Percentiles rank a stretch among this genome's conserved stretches.
Conservation (phyloP, 2,888 invertebrate genomes). For the Drosophila formosana region DNA sequence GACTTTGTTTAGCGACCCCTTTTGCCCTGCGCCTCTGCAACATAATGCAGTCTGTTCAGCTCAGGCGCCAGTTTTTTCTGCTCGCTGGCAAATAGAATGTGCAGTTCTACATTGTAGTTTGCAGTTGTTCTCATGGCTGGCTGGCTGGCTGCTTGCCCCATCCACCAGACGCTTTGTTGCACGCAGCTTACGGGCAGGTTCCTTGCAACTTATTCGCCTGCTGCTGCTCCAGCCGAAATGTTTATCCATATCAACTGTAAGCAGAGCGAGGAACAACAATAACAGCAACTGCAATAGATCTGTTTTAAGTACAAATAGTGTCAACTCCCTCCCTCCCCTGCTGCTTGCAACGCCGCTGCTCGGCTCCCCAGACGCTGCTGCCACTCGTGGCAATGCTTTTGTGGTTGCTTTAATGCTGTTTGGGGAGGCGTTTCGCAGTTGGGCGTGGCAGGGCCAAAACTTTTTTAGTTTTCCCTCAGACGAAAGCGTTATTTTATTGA, state of each 20-base stretch:
- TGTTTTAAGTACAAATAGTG: slow-evolving; percentile 75
- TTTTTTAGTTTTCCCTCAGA: slow-evolving; percentile 60
- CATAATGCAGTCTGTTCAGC: slow-evolving; percentile 30
- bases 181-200: neutral
- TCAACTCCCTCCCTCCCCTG: slow-evolving; percentile 26
- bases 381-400: slow-evolving; percentile 50
- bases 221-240: slow-evolving; percentile 64
- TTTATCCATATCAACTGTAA: slow-evolving; percentile 72
- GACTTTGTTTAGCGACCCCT: no score
- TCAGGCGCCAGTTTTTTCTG: slow-evolving; percentile 49
- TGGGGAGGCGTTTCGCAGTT: slow-evolving; percentile 20
- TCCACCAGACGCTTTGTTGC: neutral
- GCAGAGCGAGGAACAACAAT: slow-evolving; percentile 54
- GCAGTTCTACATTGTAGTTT: slow-evolving; percentile 55
- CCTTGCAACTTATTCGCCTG: slow-evolving; percentile 25
- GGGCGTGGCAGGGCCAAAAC: slow-evolving; percentile 59
- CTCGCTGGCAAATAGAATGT: slow-evolving; percentile 49
- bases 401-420: slow-evolving; percentile 62
- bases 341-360: neutral
- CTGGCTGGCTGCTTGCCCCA: no score
- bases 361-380: neutral
- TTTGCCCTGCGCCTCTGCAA: slow-evolving; percentile 25
- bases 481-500: slow-evolving; percentile 80
- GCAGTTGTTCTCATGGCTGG: neutral
- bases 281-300: slow-evolving; percentile 68